Evolutionary conservation across 2,888 invertebrate species (phyloP).

Genomic region (Eudasyphora cyanicolor): DNA sequence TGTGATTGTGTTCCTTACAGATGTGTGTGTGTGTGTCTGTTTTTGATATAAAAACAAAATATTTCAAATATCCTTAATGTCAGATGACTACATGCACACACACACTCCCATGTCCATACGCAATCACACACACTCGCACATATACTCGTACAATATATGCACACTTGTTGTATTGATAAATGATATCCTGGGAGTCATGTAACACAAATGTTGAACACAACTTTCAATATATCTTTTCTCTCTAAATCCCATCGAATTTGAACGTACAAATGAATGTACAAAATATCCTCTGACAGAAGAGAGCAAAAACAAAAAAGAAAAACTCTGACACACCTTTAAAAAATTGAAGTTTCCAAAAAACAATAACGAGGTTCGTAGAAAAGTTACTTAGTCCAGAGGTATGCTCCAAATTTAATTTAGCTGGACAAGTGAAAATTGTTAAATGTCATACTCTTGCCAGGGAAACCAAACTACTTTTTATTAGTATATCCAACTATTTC

Average conservation of each 20-base stretch:
- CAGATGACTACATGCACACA: background rate
- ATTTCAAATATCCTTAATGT: conserved; percentile 19
- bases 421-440: too few relatives aligned
- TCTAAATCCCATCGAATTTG: background rate
- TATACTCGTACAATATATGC: too few relatives aligned
- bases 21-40: background rate
- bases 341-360: too few relatives aligned
- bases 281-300: background rate
- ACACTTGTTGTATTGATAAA: conserved; percentile 32
- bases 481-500: background rate
- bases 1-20: too few relatives aligned
- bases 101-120: background rate
- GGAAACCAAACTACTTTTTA: too few relatives aligned
- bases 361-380: background rate
- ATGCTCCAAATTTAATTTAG: too few relatives aligned
- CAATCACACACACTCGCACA: background rate
- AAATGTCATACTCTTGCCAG: too few relatives aligned
- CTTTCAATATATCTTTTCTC: background rate
- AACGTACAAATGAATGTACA: background rate
- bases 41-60: background rate
- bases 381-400: background rate
- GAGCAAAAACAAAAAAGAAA: too few relatives aligned
- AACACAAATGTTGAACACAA: conserved; percentile 8
- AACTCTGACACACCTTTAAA: too few relatives aligned
- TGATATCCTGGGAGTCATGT: conserved; percentile 13